Conservation (phyloP, 2,113 vertebrate genomes). For the Nothoprocta pentlandii region DNA sequence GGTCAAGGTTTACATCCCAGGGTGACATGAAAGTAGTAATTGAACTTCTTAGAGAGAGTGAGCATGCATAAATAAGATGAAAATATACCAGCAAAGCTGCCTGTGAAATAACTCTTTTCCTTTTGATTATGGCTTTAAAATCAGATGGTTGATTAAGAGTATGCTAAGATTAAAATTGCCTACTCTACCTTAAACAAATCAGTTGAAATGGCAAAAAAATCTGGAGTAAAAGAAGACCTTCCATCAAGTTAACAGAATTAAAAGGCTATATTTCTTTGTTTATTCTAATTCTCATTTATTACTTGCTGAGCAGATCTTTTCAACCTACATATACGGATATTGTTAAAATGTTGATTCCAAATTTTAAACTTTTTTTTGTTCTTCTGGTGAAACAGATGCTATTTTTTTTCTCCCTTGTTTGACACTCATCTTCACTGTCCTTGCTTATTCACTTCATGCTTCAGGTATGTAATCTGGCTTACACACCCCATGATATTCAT, state of each 20-base stretch:
- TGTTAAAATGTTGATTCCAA: not conserved
- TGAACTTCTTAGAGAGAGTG: not conserved
- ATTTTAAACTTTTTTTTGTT: not conserved
- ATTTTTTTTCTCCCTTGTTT: not conserved
- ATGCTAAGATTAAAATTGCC: not conserved
- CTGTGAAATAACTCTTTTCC: not conserved
- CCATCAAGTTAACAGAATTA: too few relatives aligned
- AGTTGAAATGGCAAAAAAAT: not conserved
- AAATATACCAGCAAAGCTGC: not conserved
- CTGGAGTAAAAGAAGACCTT: not conserved
- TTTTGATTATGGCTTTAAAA: not conserved
- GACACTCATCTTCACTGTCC: not conserved
- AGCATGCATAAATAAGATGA: not conserved
- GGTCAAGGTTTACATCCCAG: rapidly evolving
- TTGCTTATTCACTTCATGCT: not conserved
- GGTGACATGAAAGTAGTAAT: not conserved
- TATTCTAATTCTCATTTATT: not conserved
- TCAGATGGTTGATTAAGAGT: not conserved
- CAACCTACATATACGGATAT: not conserved
- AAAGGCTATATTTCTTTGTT: too few relatives aligned
- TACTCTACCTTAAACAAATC: not conserved
- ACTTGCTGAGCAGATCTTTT: not conserved
- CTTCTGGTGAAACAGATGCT: not conserved
- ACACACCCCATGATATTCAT: not conserved
- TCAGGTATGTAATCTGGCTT: not conserved